These are phyloP conservation scores for Cyrtodaria siliqua DNA, from an alignment of 2,888 invertebrate genomes.

Conservation along the genomic window DNA sequence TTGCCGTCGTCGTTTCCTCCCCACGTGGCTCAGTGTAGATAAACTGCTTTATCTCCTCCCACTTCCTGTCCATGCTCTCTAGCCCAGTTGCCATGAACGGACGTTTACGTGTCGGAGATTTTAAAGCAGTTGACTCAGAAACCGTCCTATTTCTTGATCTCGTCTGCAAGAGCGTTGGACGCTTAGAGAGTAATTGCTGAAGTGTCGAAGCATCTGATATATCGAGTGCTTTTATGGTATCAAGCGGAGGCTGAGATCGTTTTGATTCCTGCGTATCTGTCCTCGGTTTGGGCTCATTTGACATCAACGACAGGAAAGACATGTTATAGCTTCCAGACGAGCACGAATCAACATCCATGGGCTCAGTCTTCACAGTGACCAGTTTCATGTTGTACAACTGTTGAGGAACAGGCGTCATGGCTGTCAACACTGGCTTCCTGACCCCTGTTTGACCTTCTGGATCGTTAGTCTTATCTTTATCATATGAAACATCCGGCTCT, in stretches of 20 bases:
- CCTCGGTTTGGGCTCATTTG: constrained; percentile 14
- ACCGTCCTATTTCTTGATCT: constrained; percentile 37
- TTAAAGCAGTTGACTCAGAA: constrained; percentile 30
- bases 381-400: constrained; percentile 28
- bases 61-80: constrained; percentile 75
- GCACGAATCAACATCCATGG: not conserved
- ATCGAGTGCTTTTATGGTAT: constrained; percentile 38
- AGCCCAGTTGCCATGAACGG: constrained; percentile 40
- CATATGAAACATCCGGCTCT: constrained; percentile 14
- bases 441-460: constrained; percentile 1
- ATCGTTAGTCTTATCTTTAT: constrained; percentile 7
- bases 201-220: constrained; percentile 47
- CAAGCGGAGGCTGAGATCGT: constrained; percentile 1
- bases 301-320: constrained; percentile 19
- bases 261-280: not conserved
- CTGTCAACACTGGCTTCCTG: not conserved
- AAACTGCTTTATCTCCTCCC: constrained; percentile 80
- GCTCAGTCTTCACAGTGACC: constrained; percentile 16
- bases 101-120: constrained; percentile 39
- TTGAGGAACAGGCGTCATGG: not conserved
- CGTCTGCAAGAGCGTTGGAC: constrained; percentile 17
- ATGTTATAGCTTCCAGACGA: not conserved
- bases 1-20: constrained; percentile 1
- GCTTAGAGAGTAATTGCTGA: constrained; percentile 37
- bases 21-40: constrained; percentile 58